Evolutionary conservation across 1,140 invertebrate genomes (phyloP).

Genomic region (Triops longicaudatus): DNA sequence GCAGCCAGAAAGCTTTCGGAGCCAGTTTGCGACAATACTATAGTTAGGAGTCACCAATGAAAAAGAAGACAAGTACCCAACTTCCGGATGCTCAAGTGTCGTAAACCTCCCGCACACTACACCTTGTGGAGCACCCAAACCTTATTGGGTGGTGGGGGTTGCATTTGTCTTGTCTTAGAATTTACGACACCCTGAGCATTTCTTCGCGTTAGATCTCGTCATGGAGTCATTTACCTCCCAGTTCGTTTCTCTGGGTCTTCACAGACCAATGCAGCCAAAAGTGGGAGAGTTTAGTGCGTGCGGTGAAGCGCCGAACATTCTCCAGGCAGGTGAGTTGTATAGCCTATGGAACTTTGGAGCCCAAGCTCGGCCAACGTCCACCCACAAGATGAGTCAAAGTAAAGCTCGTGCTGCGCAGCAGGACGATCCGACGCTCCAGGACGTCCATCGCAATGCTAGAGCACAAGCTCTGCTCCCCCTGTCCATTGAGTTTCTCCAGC

Average conservation of each 20-base stretch:
- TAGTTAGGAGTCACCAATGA: neutral
- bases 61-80: neutral
- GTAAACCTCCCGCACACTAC: constrained; percentile 11
- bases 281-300: neutral
- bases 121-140: constrained; percentile 10
- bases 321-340: neutral
- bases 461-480: neutral
- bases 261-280: neutral
- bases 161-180: constrained; percentile 4
- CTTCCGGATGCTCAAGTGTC: constrained; percentile 7
- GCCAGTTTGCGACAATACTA: neutral
- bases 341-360: neutral
- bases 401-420: constrained; percentile 3
- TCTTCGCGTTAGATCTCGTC: constrained; percentile 6
- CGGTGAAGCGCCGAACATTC: neutral
- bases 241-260: neutral
- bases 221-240: constrained; percentile 14
- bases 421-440: neutral
- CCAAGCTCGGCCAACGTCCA: neutral
- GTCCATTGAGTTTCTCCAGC: neutral
- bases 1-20: neutral
- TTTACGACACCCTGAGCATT: constrained; percentile 8
- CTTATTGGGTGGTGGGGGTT: neutral
- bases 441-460: constrained; percentile 1
- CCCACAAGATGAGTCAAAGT: neutral